Evolutionary conservation across 2,888 invertebrate species (phyloP).

Genomic region (Rhagonycha lutea): DNA sequence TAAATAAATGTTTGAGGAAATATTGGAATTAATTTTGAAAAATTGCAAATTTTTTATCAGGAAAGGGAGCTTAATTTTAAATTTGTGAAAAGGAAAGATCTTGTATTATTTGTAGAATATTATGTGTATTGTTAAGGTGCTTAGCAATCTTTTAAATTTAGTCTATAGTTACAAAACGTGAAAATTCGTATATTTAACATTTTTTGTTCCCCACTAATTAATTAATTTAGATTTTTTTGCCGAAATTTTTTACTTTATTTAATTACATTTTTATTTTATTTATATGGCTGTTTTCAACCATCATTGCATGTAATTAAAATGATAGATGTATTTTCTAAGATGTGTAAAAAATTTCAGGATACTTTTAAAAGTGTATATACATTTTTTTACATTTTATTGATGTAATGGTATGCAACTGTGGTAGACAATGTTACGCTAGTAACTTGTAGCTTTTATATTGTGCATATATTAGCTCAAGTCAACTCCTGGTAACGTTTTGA

Average conservation of each 20-base stretch:
- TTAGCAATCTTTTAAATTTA: slow-evolving; percentile 4
- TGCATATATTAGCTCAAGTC: not conserved
- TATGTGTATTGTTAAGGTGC: slow-evolving; percentile 14
- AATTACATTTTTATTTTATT: not conserved
- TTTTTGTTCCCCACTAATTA: not conserved
- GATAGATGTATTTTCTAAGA: not conserved
- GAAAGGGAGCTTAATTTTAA: not conserved
- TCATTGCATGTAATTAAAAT: not conserved
- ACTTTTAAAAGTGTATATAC: not conserved
- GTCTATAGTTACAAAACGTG: slow-evolving; percentile 1
- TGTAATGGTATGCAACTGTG: not conserved
- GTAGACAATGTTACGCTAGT: not conserved
- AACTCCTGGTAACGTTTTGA: not conserved
- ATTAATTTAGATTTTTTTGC: not conserved
- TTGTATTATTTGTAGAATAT: slow-evolving; percentile 18
- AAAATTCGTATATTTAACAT: not conserved
- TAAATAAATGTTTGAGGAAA: not conserved
- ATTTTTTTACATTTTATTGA: not conserved
- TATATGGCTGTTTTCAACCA: not conserved
- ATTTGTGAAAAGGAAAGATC: slow-evolving; percentile 1
- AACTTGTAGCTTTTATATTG: not conserved
- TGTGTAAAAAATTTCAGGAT: not conserved
- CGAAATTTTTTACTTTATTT: not conserved
- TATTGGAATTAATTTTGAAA: not conserved
- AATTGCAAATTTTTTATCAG: not conserved